Evolutionary conservation across 1,140 invertebrate genomes (phyloP), one percentile per base, ranked within the genome.

Genomic region (Eriocheir sinensis): DNA sequence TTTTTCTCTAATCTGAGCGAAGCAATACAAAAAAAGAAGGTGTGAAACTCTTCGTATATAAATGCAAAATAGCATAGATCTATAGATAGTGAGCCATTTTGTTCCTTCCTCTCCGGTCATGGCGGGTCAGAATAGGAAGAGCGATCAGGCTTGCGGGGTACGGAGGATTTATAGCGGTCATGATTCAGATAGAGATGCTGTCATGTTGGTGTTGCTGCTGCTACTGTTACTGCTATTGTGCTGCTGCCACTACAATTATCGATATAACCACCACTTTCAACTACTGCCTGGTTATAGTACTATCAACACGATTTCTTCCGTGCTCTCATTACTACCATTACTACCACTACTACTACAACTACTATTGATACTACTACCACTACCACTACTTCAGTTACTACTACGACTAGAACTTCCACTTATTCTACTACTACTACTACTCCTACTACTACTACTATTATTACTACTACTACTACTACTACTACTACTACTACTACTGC

Each of bases 121-220:
- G 12, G 48, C 48, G 60, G 27, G 60, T 72, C 60, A 72, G 21
- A 4, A 21, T 1, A 53, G 27, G 60, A n/a, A 72, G 60, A 21
- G n/a, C n/a, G 17, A n/a, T 27, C 27, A 21, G 1, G 60, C 12
- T n/a, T n/a, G n/a, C 60, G 60, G n/a, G 21, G 27, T n/a, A n/a
- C 6, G 60, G 21, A 72, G 21, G 60, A 72, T 72, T 72, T 72
- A 72, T 72, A 72, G 60, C 27, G n/a, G 21, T 21, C 27, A n/a
- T 72, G 60, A 72, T 72, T 21, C 60, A n/a, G 60, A 72, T 72
- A 72, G 60, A 72, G 60, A 72, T 72, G 60, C 60, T 72, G 60
- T 72, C 60, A 72, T 72, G 60, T 72, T 72, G 60, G 21, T n/a
- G 60, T n/a, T 72, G 60, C 60, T 72, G n/a, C 60, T 72, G 60